Conservation (phyloP, 2,113 vertebrate species). For the Candoia aspera region DNA sequence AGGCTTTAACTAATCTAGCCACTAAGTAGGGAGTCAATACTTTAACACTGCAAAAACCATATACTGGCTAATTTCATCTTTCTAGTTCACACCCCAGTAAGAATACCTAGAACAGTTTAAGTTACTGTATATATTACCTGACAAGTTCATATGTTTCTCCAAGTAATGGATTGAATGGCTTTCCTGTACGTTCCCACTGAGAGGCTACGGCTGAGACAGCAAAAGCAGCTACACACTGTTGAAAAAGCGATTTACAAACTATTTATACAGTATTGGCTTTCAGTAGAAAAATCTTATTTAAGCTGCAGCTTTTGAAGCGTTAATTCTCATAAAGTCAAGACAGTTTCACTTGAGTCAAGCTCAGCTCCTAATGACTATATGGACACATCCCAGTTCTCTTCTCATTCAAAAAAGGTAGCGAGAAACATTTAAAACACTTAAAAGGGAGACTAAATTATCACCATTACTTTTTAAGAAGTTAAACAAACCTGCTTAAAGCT, state of each 20-base stretch:
- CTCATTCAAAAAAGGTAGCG: background rate
- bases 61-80: background rate
- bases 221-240: constrained; percentile 93
- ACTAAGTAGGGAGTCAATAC: background rate
- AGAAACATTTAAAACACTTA: constrained; percentile 13
- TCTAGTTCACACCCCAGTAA: background rate
- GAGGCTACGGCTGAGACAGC: constrained; percentile 97
- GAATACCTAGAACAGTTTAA: background rate
- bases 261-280: background rate
- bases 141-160: constrained; percentile 96
- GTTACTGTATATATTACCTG: constrained; percentile 74
- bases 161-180: constrained; percentile 95
- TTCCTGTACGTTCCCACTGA: constrained; percentile 97
- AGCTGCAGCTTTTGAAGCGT: background rate
- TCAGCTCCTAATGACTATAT: background rate
- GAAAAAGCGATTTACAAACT: background rate
- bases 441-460: background rate
- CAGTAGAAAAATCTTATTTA: background rate
- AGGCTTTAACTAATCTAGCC: background rate
- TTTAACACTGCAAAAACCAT: background rate
- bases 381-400: background rate
- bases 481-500: background rate
- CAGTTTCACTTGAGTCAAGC: background rate
- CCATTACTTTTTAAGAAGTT: background rate
- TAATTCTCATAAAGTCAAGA: background rate